Evolutionary conservation across 2,888 invertebrate species (phyloP), one percentile per base, ranked within the genome.

Genomic region (Cerceris rybyensis): DNA sequence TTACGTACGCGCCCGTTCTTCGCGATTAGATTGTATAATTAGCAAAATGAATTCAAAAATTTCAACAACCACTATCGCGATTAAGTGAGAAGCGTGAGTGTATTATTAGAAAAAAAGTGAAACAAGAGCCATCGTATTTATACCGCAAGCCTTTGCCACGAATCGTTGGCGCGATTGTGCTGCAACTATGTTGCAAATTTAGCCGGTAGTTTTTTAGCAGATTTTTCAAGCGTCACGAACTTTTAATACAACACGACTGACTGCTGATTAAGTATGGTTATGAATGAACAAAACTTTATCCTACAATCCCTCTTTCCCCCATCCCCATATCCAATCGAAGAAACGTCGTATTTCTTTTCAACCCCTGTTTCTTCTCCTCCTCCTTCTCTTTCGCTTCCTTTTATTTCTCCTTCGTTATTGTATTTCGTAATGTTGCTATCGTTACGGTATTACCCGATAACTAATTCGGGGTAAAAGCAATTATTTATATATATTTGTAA

Each of bases 221-320:
- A 83, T 76, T 83, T 79, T 83, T 81, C 75, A 71, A 75, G 81
- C 75, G 67, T 78, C 82, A 78, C 74, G 67, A 60, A 73, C 83
- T 86, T 87, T 86, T 82, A 86, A 81, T 68, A 77, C 84, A 75
- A 88, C 87, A 89, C 88, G 89, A 89, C 90, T 90, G 89, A 90
- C 88, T 88, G 90, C 89, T 90, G 90, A 88, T 88, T 87, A 89
- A 89, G 89, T 89, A 89, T 88, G 89, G 89, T 90, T 90, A 90
- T 89, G 90, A 90, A 66, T 55, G 77, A 83, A 70, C 52, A 63
- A 63, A 52, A 57, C 41, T 28, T 28, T 28, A 28, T 28, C 28
- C 28, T 28, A 28, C 28, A 14, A 13, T 57, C 55, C 55, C 28
- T 14, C 43, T 42, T 17, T 46, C 46, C 61, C 28, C 28, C 4